Evolutionary conservation across 1,140 invertebrate species (phyloP).

Genomic region (Muscidifurax raptorellus): DNA sequence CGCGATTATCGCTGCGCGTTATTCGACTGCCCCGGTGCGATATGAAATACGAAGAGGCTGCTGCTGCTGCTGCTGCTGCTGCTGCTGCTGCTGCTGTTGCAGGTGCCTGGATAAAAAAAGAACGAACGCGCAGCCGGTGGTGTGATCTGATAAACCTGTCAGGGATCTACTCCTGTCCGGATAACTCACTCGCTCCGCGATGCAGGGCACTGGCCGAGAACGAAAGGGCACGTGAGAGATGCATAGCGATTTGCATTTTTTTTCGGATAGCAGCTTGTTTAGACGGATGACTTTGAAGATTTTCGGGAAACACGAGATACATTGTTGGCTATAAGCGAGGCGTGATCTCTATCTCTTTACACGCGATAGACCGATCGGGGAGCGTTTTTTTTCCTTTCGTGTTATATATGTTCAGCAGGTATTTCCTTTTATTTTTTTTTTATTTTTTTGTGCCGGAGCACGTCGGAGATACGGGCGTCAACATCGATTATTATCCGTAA

Average conservation of each 20-base stretch:
- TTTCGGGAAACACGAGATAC: neutral
- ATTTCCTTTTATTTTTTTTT: neutral
- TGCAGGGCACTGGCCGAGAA: too few relatives aligned
- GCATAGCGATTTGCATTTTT: slow-evolving; percentile 27
- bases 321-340: neutral
- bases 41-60: slow-evolving; percentile 65
- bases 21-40: slow-evolving; percentile 50
- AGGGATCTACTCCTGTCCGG: slow-evolving; percentile 60
- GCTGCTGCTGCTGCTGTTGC: neutral
- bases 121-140: slow-evolving; percentile 55
- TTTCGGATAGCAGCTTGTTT: slow-evolving; percentile 9
- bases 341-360: neutral
- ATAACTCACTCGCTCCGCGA: slow-evolving; percentile 62
- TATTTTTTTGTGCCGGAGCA: neutral
- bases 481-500: slow-evolving; percentile 18
- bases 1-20: slow-evolving; percentile 60
- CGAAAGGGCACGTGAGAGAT: neutral
- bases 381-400: neutral
- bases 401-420: too few relatives aligned
- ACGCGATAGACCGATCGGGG: neutral
- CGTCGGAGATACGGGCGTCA: neutral
- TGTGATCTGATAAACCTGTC: slow-evolving; percentile 67
- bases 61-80: slow-evolving; percentile 54
- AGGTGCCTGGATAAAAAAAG: slow-evolving; percentile 7
- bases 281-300: slow-evolving; percentile 2